These are phyloP conservation scores for Andrena trimmerana DNA, from an alignment of 2,888 invertebrate species.

Conservation along the genomic window DNA sequence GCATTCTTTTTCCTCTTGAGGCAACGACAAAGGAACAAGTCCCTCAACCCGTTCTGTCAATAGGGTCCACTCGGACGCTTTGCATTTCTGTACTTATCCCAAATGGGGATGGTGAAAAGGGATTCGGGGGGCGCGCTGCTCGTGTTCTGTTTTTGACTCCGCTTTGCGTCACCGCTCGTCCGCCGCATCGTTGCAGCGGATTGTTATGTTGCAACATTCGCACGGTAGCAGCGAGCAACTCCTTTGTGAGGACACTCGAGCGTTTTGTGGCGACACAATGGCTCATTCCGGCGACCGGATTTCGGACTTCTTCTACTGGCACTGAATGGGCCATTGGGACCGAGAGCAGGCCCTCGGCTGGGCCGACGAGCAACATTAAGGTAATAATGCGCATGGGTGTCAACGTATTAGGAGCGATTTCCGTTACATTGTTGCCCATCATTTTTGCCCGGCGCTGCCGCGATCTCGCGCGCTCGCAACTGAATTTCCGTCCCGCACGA, in stretches of 20 bases:
- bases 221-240: conserved; percentile 66
- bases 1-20: too few relatives aligned
- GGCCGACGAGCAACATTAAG: conserved; percentile 62
- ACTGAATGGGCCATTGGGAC: conserved; percentile 72
- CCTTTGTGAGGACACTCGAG: conserved; percentile 61
- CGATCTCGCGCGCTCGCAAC: not conserved
- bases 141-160: conserved; percentile 39
- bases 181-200: conserved; percentile 64
- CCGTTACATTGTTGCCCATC: conserved; percentile 71
- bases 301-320: conserved; percentile 67
- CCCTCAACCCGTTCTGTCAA: not conserved
- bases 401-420: conserved; percentile 74
- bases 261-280: conserved; percentile 70
- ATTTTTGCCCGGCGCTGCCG: not conserved
- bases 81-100: conserved; percentile 3
- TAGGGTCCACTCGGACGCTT: not conserved
- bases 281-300: conserved; percentile 76
- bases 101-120: conserved; percentile 10
- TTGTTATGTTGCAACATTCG: conserved; percentile 63
- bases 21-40: not conserved
- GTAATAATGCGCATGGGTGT: conserved; percentile 75
- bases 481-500: not conserved
- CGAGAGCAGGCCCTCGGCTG: conserved; percentile 45
- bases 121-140: not conserved
- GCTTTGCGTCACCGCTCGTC: conserved; percentile 57